Evolutionary conservation across 2,113 vertebrate species (phyloP).

Genomic region (Lophotis ruficrista): DNA sequence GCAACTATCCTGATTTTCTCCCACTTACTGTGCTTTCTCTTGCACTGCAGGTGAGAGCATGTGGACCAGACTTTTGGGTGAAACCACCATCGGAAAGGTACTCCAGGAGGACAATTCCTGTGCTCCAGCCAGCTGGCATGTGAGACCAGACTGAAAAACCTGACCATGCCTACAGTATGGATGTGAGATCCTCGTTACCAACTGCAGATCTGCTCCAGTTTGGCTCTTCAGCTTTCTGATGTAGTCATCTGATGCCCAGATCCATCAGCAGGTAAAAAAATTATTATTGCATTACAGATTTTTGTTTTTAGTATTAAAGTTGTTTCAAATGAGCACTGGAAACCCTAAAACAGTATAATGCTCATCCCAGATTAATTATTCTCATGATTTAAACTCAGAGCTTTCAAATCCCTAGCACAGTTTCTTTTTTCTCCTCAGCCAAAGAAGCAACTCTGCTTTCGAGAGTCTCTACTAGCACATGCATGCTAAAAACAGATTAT

Average conservation of each 20-base stretch:
- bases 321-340: background rate
- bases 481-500: background rate
- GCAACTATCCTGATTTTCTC: background rate
- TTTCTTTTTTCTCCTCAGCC: background rate
- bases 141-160: background rate
- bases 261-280: background rate
- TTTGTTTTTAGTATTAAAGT: background rate
- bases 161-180: fast-evolving
- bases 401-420: background rate
- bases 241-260: background rate
- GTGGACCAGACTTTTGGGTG: background rate
- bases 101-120: background rate
- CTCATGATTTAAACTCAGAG: background rate
- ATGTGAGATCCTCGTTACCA: background rate
- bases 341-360: background rate
- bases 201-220: background rate
- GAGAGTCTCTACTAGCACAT: background rate
- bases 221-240: background rate
- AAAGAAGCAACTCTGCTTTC: background rate
- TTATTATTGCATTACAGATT: background rate
- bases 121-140: background rate
- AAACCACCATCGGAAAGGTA: fast-evolving
- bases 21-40: background rate
- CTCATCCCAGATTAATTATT: background rate
- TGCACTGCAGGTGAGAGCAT: background rate